Conservation (phyloP, 2,888 invertebrate species). For the Eupithecia centaureata region DNA sequence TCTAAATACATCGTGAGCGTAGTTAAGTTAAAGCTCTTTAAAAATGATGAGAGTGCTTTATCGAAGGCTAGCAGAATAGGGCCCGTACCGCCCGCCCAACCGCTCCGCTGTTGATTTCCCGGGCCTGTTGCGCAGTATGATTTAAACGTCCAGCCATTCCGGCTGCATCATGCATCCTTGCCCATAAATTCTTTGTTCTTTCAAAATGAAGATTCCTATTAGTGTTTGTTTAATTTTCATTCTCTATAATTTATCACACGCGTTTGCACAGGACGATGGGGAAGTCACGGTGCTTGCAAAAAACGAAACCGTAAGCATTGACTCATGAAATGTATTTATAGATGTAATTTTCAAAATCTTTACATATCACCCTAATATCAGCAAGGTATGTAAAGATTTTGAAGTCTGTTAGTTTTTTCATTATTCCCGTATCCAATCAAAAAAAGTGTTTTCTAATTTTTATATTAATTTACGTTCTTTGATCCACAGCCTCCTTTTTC, state of each 20-base stretch:
- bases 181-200: not conserved
- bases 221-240: not conserved
- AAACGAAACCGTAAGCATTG: not conserved
- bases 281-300: not conserved
- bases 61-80: not conserved
- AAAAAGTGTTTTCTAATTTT: not conserved
- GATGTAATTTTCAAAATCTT: too few species aligned
- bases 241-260: not conserved
- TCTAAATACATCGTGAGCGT: too few species aligned
- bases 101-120: not conserved
- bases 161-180: not conserved
- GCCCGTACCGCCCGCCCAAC: not conserved
- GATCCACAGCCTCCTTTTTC: slow-evolving; percentile 92
- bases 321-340: too few species aligned
- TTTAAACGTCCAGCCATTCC: not conserved
- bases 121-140: not conserved
- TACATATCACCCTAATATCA: too few species aligned
- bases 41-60: too few species aligned
- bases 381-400: too few species aligned
- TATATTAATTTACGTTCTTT: slow-evolving; percentile 32
- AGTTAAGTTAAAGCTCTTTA: not conserved
- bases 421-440: not conserved
- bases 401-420: not conserved
- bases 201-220: not conserved
- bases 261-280: not conserved